These are phyloP conservation scores for Electrona antarctica DNA, from an alignment of 2,113 vertebrate species.

Conservation along the genomic window DNA sequence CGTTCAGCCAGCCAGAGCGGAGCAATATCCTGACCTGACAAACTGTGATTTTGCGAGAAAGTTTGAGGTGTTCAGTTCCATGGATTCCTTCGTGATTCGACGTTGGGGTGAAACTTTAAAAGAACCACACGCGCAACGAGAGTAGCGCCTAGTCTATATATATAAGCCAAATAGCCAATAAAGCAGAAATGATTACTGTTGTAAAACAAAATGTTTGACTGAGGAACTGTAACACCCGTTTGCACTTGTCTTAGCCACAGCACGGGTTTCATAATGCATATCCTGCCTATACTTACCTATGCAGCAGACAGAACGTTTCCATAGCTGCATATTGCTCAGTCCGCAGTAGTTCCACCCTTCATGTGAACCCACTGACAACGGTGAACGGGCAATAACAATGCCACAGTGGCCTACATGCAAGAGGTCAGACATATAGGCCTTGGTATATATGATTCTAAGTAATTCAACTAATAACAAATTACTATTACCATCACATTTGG, in stretches of 20 bases:
- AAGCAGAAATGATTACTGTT: no score
- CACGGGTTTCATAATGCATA: conserved; percentile 6
- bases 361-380: conserved; percentile 41
- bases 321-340: conserved; percentile 53
- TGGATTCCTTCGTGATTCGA: neutral
- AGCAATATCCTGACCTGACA: neutral
- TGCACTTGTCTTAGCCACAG: conserved; percentile 50
- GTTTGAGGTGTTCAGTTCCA: neutral
- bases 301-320: conserved; percentile 51
- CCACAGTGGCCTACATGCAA: conserved; percentile 25
- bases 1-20: neutral
- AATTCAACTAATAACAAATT: no score
- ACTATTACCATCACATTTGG: no score
- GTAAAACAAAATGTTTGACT: no score
- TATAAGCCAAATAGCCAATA: no score
- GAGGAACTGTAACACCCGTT: no score
- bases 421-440: conserved; percentile 15
- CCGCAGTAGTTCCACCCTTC: conserved; percentile 60
- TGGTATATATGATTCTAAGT: neutral
- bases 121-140: no score
- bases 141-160: no score
- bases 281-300: conserved; percentile 16
- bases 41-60: neutral
- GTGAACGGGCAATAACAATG: conserved; percentile 44
- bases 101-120: no score